phyloP scores from a whole-genome alignment of 2,888 invertebrate species.

The Scaptomyza caliginosa region DNA sequence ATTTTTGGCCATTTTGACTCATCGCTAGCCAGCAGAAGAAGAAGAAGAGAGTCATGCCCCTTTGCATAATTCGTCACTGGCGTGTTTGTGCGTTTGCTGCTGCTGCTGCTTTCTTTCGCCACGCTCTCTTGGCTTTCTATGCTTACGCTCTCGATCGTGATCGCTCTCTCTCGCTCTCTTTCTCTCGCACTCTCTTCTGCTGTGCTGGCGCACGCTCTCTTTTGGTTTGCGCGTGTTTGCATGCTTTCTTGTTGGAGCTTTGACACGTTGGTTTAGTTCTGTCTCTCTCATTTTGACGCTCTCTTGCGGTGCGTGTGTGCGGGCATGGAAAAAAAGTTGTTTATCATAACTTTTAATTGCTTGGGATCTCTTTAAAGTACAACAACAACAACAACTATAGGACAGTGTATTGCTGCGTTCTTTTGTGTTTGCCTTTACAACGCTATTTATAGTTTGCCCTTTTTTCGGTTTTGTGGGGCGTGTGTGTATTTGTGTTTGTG shows the following conservation, averaged over 20 bases:
- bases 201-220: slow-evolving; percentile 20
- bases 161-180: slow-evolving; percentile 12
- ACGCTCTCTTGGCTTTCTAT: slow-evolving; percentile 63
- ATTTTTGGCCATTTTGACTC: slow-evolving; percentile 55
- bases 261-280: neutral
- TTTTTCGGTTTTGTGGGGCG: slow-evolving; percentile 17
- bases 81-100: neutral
- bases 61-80: slow-evolving; percentile 62
- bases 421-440: slow-evolving; percentile 36
- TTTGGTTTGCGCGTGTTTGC: slow-evolving; percentile 24
- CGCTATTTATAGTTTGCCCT: slow-evolving; percentile 48
- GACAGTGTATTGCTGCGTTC: slow-evolving; percentile 33
- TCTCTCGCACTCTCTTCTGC: slow-evolving; percentile 7
- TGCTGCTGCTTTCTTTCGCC: slow-evolving; percentile 58
- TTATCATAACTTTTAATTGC: slow-evolving; percentile 75
- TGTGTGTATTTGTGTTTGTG: slow-evolving; percentile 8
- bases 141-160: slow-evolving; percentile 30
- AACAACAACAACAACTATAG: slow-evolving; percentile 27
- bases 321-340: slow-evolving; percentile 50
- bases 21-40: slow-evolving; percentile 28
- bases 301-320: slow-evolving; percentile 23
- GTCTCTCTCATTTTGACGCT: slow-evolving; percentile 8
- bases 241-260: slow-evolving; percentile 16
- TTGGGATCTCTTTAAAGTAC: slow-evolving; percentile 69
- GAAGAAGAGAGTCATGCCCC: slow-evolving; percentile 37